Percentiles rank a stretch among this genome's conserved stretches.
Evolutionary conservation across 2,888 invertebrate species (phyloP).

Genomic region (Agonopterix heracliana): DNA sequence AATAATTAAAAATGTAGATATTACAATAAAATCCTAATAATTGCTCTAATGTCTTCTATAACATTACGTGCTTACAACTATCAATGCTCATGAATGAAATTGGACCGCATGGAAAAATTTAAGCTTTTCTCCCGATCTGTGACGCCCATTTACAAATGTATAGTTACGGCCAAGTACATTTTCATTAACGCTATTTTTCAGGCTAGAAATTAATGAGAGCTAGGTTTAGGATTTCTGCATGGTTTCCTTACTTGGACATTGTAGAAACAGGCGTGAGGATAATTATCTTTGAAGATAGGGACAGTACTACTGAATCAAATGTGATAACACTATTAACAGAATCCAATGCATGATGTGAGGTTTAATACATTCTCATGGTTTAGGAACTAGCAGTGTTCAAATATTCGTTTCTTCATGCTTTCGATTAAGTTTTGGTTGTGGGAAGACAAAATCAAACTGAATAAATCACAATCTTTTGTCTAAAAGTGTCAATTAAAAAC

Average conservation of each 20-base stretch:
- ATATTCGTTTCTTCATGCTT: background rate
- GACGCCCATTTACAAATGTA: constrained; percentile 23
- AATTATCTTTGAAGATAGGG: background rate
- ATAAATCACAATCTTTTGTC: background rate
- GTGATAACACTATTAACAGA: background rate
- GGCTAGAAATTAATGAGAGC: constrained; percentile 59
- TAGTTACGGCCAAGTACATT: constrained; percentile 51
- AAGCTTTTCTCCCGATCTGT: too few relatives aligned
- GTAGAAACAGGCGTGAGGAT: constrained; percentile 15
- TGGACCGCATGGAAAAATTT: too few relatives aligned
- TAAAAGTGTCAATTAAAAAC: background rate
- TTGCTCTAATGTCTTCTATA: too few relatives aligned
- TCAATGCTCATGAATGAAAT: too few relatives aligned
- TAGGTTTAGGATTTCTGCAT: constrained; percentile 62
- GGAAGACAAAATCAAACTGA: background rate
- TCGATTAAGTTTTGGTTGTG: background rate
- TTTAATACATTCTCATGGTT: background rate
- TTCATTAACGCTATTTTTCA: constrained; percentile 65
- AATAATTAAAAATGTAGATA: too few relatives aligned
- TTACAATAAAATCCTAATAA: too few relatives aligned
- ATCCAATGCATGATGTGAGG: background rate
- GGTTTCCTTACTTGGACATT: constrained; percentile 31
- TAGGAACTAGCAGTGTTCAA: background rate
- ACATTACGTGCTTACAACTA: too few relatives aligned
- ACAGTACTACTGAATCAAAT: background rate